Evolutionary conservation across 2,888 invertebrate species (phyloP), one percentile per base, ranked within the genome.

Genomic region (Anarsia innoxiella): DNA sequence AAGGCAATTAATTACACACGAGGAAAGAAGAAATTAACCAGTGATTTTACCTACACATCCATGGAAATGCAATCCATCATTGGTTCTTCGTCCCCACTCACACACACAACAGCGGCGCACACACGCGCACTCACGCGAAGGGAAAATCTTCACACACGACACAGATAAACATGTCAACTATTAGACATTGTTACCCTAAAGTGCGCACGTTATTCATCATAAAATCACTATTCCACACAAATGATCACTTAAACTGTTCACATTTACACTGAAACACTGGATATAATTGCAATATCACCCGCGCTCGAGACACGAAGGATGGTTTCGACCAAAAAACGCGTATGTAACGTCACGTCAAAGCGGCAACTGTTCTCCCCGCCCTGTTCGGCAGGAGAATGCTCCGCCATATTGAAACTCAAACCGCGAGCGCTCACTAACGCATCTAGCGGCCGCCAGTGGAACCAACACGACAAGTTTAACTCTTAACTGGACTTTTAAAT

Each of bases 141-240:
- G 84, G 83, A 84, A 84, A 84, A 83, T 83, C 84, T 83, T 84
- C 84, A 83, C 80, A 83, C 80, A 84, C 83, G 82, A 76, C 80
- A 84, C 83, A 83, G 84, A 84, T 84, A 84, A 84, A 84, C 84
- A 84, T 84, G 84, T 84, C 84, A 84, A 84, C 79, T 80, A 67
- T 77, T 82, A 82, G 77, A 84, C 83, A 84, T 83, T 78, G 82
- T 83, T 82, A 79, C 82, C 77, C 73, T 75, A 79, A 77, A 76
- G 74, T 77, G 70, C 78, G 70, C 77, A 79, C 80, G 76, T 70
- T 82, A 76, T 74, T 72, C 79, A 80, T 71, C 66, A 80, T 72
- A 63, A 61, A 67, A 72, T 57, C 76, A 84, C 76, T 53, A 74
- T 72, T 60, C 59, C 45, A 49, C 84, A 75, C 77, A 66, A 62